Conservation (phyloP, 2,797 vertebrate species). For the Mus minutoides region DNA sequence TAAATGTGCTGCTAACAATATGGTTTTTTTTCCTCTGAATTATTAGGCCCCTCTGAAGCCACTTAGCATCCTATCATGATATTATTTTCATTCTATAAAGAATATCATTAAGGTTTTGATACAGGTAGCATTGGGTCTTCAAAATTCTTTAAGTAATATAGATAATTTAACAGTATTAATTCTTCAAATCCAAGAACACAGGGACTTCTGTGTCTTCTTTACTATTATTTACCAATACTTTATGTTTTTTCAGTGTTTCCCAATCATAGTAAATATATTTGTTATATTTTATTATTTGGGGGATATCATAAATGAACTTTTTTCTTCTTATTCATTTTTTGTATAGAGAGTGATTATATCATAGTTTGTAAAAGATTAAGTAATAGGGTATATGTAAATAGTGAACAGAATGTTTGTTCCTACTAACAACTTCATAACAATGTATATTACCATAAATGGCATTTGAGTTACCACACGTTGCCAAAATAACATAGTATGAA, state of each 20-base stretch:
- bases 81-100: background rate
- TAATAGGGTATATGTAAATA: background rate
- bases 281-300: background rate
- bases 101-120: background rate
- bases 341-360: background rate
- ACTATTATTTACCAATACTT: background rate
- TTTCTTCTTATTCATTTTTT: background rate
- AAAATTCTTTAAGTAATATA: background rate
- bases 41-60: background rate
- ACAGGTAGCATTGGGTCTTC: background rate
- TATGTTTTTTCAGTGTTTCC: background rate
- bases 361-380: conserved; percentile 20
- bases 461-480: background rate
- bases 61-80: background rate
- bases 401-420: background rate
- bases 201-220: background rate
- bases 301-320: background rate
- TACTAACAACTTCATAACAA: background rate
- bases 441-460: background rate
- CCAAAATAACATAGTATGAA: background rate
- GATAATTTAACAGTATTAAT: background rate
- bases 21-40: background rate
- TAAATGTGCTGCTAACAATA: background rate
- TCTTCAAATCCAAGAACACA: background rate
- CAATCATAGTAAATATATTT: background rate